Evolutionary conservation across 2,888 invertebrate genomes (phyloP), one percentile per base, ranked within the genome.

Genomic region (Laothoe populi): DNA sequence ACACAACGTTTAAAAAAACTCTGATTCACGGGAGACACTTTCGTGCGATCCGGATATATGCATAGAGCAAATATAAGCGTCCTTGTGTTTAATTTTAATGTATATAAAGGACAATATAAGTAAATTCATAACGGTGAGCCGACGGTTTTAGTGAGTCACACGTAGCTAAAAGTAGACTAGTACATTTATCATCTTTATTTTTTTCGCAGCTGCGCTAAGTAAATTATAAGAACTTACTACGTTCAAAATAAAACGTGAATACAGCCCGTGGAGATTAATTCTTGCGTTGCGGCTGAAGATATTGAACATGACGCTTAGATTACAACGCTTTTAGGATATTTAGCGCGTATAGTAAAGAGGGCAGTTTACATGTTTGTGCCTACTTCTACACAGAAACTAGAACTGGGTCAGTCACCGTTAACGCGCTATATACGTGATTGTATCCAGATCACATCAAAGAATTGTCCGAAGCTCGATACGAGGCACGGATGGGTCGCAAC

Each of bases 281-380:
- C 72, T 67, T 70, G 72, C 70, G 71, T 68, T 71, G 66, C 59
- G 65, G 61, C 62, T 65, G 58, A 68, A 63, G 66, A 73, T 70
- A 65, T 64, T 65, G 68, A 66, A 67, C 65, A 72, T 63, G 70
- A 71, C 66, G 64, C 70, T 73, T 72, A 69, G 68, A 71, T 68
- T 73, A 73, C 72, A 72, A 70, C 73, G 69, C 71, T 78, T 77
- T 82, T 82, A 80, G 78, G 80, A 79, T 85, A 83, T 88, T 87
- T 80, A 83, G 80, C 82, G 77, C 74, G 78, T 81, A 82, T 85
- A 81, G 86, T 86, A 92, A 92, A 87, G 91, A 90, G 91, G 90
- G 84, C 90, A 92, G 92, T 92, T 92, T 92, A 92, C 89, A 89
- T 84, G 89, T 86, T 81, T 87, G 90, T 91, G 92, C 92, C 92